phyloP scores from a whole-genome alignment of 2,797 vertebrate species.

The Rallus crepitans region DNA sequence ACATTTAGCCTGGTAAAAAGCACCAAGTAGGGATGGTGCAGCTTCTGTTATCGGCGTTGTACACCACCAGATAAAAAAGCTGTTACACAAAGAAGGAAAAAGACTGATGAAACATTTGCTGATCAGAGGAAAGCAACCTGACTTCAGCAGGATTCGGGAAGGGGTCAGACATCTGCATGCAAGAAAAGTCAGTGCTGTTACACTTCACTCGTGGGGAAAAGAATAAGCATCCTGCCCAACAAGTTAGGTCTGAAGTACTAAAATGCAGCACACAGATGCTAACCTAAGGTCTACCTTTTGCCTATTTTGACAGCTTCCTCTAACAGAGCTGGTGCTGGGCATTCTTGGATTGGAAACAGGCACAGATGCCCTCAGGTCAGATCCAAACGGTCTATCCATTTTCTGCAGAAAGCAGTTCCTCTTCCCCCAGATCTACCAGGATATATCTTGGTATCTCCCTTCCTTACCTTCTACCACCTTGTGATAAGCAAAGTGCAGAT shows the following conservation, averaged over 20 bases:
- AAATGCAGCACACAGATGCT: background rate
- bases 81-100: background rate
- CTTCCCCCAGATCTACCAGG: background rate
- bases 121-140: background rate
- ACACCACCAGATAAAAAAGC: background rate
- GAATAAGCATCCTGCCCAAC: background rate
- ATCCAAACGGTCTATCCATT: background rate
- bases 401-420: background rate
- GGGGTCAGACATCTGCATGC: background rate
- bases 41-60: background rate
- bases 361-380: background rate
- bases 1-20: background rate
- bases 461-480: constrained; percentile 93
- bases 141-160: background rate
- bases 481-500: constrained; percentile 97
- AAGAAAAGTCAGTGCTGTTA: background rate
- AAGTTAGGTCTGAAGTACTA: background rate
- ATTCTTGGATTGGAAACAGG: background rate
- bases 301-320: background rate
- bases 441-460: background rate
- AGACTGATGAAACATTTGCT: background rate
- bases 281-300: background rate
- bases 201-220: background rate
- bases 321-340: background rate
- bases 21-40: background rate